Evolutionary conservation across 2,113 vertebrate species (phyloP), one percentile per base, ranked within the genome.

Genomic region (Tachuris rubrigastra): DNA sequence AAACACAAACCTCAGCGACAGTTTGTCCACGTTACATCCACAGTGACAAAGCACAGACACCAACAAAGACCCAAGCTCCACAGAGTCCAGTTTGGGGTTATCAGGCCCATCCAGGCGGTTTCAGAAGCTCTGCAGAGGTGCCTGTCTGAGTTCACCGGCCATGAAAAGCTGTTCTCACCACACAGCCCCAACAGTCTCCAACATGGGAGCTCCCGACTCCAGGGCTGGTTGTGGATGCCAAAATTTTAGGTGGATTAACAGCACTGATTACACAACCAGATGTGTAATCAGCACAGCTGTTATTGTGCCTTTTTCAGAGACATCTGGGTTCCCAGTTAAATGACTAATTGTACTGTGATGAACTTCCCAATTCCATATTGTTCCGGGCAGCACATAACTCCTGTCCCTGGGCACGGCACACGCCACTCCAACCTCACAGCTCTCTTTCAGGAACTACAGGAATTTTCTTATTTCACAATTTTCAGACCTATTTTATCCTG

Each of bases 121-220:
- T 59, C 42, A 27, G 4, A 8, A 1, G 69, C 62, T 27, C 63
- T 35, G 53, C 7, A 42, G 59, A 73, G 85, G 44, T 15, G 41
- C 8, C 41, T 16, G 37, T 1, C 47, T 7, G 49, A 68, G 42
- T 23, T 13, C 62, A 3, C n/a, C 25, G 3, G 31, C 67, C 44
- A 3, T 0, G n/a, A 55, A 9, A 58, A 82, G 89, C 58, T 14
- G 4, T 12, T 44, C 30, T 3, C 47, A 12, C n/a, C 23, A 24
- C 0, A 0, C 11, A 1, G 73, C 66, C 82, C 3, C 1, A 0
- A 5, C 0, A 1, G 1, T 2, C 19, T 25, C 23, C 9, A 10
- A 12, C 24, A 5, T 0, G 27, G 67, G 65, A 95, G 91, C 93
- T 89, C 80, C 50, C 7, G 15, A 7, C 3, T 35, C 27, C 30